These are phyloP conservation scores for Macrostomum cliftonense DNA, from an alignment of 2,888 invertebrate species.

Conservation along the genomic window DNA sequence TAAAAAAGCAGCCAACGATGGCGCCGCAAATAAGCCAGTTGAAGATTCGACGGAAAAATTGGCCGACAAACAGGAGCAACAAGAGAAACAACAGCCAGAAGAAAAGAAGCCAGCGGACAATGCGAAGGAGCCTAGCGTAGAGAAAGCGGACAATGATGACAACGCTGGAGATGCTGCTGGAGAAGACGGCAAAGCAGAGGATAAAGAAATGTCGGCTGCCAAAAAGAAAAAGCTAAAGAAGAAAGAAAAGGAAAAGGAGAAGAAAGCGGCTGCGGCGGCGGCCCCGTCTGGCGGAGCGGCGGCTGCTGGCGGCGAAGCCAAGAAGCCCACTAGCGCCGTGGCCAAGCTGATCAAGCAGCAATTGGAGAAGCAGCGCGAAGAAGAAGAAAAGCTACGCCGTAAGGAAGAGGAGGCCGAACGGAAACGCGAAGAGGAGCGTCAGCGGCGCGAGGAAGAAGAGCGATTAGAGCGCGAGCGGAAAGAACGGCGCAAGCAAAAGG, in stretches of 20 bases:
- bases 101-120: slow-evolving; percentile 4
- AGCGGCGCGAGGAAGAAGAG: slow-evolving; percentile 44
- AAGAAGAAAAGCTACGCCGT: slow-evolving; percentile 54
- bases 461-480: slow-evolving; percentile 63
- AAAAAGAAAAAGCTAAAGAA: slow-evolving; percentile 11
- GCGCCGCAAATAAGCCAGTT: not conserved
- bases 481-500: slow-evolving; percentile 69
- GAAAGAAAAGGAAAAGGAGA: not conserved
- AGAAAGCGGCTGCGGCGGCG: slow-evolving; percentile 1
- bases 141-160: not conserved
- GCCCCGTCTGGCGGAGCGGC: not conserved
- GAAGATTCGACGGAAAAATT: not conserved
- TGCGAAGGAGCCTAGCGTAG: slow-evolving; percentile 8
- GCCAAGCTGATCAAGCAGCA: slow-evolving; percentile 8
- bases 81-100: too few relatives aligned
- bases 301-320: not conserved
- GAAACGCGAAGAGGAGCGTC: slow-evolving; percentile 41
- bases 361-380: slow-evolving; percentile 18
- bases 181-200: not conserved
- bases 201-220: not conserved
- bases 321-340: not conserved
- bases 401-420: slow-evolving; percentile 48
- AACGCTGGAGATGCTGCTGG: not conserved
- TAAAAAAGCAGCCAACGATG: slow-evolving; percentile 3
- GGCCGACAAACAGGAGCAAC: not conserved